Percentiles rank a stretch among this genome's conserved stretches.
These are phyloP conservation scores for Chelon labrosus DNA, from an alignment of 2,797 vertebrate genomes.

Conservation along the genomic window DNA sequence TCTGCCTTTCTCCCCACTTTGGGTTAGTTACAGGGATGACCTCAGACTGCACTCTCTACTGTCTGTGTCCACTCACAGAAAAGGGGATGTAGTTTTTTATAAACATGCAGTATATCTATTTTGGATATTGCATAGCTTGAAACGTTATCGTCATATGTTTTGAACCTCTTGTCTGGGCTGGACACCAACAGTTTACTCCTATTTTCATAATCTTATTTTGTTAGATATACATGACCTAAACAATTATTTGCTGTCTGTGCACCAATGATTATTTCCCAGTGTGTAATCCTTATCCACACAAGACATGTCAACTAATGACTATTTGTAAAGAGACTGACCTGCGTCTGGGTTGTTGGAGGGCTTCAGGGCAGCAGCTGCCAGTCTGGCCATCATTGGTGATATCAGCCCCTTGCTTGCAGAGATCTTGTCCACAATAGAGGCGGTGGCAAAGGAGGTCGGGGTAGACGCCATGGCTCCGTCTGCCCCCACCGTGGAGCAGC, in stretches of 20 bases:
- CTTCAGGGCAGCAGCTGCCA: constrained; percentile 97
- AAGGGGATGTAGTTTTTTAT: constrained; percentile 49
- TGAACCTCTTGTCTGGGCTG: background rate
- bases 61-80: constrained; percentile 26
- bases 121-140: constrained; percentile 2
- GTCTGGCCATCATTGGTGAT: constrained; percentile 98
- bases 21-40: constrained; percentile 70
- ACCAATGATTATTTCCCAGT: background rate
- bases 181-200: too few relatives aligned
- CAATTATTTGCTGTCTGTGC: background rate
- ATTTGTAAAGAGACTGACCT: constrained; percentile 81
- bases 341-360: constrained; percentile 88
- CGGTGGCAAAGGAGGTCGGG: constrained; percentile 87
- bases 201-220: too few relatives aligned
- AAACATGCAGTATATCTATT: constrained; percentile 17
- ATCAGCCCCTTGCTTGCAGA: constrained; percentile 98
- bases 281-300: background rate
- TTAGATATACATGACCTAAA: too few relatives aligned
- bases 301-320: background rate
- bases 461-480: constrained; percentile 84
- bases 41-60: constrained; percentile 67
- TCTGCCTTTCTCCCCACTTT: constrained; percentile 52
- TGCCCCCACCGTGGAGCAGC: constrained; percentile 85
- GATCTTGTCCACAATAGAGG: constrained; percentile 98
- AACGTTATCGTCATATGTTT: constrained; percentile 11